Conservation (phyloP, 2,797 vertebrate species). For the Sebastes oblongus region DNA sequence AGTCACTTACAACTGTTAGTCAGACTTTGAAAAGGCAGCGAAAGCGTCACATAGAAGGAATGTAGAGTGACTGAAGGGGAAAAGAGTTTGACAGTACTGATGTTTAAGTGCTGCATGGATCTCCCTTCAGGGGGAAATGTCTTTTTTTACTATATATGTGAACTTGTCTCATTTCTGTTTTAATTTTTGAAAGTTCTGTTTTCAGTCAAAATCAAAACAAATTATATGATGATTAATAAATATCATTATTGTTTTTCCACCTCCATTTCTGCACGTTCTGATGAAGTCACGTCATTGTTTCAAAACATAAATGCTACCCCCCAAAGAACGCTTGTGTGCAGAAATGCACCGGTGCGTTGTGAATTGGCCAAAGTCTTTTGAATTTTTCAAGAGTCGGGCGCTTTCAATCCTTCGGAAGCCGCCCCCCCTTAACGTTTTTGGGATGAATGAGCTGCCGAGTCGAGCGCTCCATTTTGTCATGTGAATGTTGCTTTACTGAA, state of each 20-base stretch:
- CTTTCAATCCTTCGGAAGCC: not conserved
- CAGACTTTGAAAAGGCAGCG: not conserved
- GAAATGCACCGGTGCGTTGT: not conserved
- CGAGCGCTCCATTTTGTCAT: not conserved
- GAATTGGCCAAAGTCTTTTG: conserved; percentile 3
- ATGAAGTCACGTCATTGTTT: not conserved
- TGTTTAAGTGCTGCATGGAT: too few relatives aligned
- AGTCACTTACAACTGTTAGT: not conserved
- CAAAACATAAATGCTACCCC: not conserved
- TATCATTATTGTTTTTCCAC: not conserved
- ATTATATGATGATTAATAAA: not conserved
- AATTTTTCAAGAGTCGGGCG: conserved; percentile 16
- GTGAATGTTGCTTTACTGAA: not conserved
- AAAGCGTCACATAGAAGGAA: too few relatives aligned
- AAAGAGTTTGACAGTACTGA: too few relatives aligned
- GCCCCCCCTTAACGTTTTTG: not conserved
- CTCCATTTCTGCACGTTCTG: not conserved
- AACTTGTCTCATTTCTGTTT: too few relatives aligned
- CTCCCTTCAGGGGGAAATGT: too few relatives aligned
- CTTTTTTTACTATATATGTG: too few relatives aligned
- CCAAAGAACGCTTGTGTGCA: not conserved
- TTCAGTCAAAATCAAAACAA: not conserved
- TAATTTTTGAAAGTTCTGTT: not conserved
- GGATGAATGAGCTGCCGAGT: not conserved
- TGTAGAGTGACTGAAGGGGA: not conserved